Evolutionary conservation across 2,113 vertebrate genomes (phyloP), one percentile per base, ranked within the genome.

Genomic region (Atractosteus spatula): DNA sequence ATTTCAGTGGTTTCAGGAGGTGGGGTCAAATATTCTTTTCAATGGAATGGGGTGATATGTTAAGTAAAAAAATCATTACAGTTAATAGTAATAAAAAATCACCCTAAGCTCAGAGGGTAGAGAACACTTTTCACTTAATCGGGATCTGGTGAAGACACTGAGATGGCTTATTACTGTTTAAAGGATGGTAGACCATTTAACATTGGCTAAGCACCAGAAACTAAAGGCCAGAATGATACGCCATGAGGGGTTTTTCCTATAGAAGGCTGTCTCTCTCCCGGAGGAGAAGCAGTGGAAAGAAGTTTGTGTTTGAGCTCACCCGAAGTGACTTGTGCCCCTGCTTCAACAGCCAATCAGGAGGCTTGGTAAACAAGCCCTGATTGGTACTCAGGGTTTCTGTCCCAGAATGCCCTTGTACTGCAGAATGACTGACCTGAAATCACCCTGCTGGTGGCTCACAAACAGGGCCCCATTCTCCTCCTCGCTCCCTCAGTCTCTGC

Each of bases 281-380:
- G 73, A 79, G 47, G 6, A 68, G 62, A 76, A 69, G 72, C 71
- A 76, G 66, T 70, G 29, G 63, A 68, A 55, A 83, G 55, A 41
- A 71, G 71, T 78, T 77, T 70, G 70, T 80, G 64, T 77, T 78
- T 73, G 80, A 70, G 81, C 72, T 82, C 77, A 83, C 77, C 77
- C 65, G 68, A 74, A 79, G 56, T 71, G 77, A 83, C 77, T 77
- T 70, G 68, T 67, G 69, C 74, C 76, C 75, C 59, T 65, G 77
- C 78, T 76, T 75, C 73, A 68, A 56, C 41, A 77, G 76, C 73
- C 77, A 77, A 75, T 61, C 56, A 29, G 56, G 70, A 55, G 71
- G 76, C 45, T 16, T 41, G 47, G 69, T 76, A 73, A 71, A 71
- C 68, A 71, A 51, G 7, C 62, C 75, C 59, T 72, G 78, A 83